Conservation (phyloP, 2,888 invertebrate species). For the Ectobius pallidus region DNA sequence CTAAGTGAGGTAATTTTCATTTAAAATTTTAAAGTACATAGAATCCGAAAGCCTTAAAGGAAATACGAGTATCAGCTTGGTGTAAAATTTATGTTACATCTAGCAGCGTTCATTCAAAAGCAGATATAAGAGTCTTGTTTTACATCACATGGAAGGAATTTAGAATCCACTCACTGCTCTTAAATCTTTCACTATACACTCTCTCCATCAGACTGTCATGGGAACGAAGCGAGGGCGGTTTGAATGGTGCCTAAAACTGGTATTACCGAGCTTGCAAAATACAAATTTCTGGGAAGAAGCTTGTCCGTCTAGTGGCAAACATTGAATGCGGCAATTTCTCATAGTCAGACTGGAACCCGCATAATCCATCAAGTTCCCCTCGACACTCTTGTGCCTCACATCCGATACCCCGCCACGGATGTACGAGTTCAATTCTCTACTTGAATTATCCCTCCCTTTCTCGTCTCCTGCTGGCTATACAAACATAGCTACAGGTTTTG, state of each 20-base stretch:
- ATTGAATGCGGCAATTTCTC: slow-evolving; percentile 30
- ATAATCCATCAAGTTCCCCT: slow-evolving; percentile 32
- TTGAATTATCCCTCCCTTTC: slow-evolving; percentile 10
- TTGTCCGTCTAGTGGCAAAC: neutral
- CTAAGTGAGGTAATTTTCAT: no score
- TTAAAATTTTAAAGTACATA: no score
- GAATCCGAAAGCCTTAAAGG: no score
- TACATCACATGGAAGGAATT: no score
- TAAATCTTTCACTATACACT: no score
- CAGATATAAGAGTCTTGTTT: no score
- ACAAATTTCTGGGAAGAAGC: neutral
- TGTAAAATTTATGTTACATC: no score
- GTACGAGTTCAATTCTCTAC: neutral
- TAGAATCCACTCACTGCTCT: no score
- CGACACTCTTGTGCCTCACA: slow-evolving; percentile 21
- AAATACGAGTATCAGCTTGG: no score
- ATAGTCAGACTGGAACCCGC: slow-evolving; percentile 31
- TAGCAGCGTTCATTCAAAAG: no score
- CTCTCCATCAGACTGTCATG: neutral
- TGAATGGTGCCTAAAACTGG: neutral
- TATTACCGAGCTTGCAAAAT: neutral
- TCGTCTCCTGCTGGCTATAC: no score
- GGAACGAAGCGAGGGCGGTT: neutral
- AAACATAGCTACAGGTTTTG: no score
- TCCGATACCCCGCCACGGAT: slow-evolving; percentile 1